These are phyloP conservation scores for Elephas maximus DNA, from an alignment of 2,113 vertebrate species.

Conservation along the genomic window DNA sequence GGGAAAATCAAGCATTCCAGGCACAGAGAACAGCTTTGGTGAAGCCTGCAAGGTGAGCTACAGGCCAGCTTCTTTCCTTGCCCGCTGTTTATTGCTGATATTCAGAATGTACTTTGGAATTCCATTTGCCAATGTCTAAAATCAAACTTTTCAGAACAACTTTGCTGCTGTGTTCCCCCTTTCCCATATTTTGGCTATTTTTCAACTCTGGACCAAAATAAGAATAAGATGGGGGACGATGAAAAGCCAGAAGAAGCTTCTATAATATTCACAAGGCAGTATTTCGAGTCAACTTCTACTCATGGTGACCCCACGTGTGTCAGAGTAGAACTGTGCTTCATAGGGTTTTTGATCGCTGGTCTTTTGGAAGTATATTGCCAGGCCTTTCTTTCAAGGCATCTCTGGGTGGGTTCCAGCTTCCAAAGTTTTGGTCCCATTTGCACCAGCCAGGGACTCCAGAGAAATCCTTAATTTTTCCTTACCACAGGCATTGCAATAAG, in stretches of 20 bases:
- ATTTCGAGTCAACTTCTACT: too few relatives aligned
- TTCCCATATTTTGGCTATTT: not conserved
- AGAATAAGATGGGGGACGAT: not conserved
- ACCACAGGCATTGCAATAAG: not conserved
- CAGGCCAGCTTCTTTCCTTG: not conserved
- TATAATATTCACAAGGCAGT: not conserved
- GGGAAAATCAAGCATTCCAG: not conserved
- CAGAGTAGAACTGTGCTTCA: too few relatives aligned
- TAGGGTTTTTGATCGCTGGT: too few relatives aligned
- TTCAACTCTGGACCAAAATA: not conserved
- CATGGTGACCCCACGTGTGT: too few relatives aligned
- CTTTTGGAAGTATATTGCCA: too few relatives aligned
- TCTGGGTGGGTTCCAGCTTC: too few relatives aligned
- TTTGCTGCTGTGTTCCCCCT: not conserved
- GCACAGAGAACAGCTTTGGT: not conserved
- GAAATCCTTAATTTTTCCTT: not conserved
- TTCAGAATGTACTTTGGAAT: not conserved
- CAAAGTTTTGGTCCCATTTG: too few relatives aligned
- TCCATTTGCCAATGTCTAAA: not conserved
- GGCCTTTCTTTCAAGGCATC: too few relatives aligned
- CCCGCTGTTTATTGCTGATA: not conserved
- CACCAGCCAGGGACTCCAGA: too few relatives aligned
- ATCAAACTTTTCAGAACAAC: not conserved
- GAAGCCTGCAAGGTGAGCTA: not conserved
- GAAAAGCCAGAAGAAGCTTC: not conserved